Evolutionary conservation across 2,888 invertebrate genomes (phyloP).

Genomic region (Caenorhabditis sp.): DNA sequence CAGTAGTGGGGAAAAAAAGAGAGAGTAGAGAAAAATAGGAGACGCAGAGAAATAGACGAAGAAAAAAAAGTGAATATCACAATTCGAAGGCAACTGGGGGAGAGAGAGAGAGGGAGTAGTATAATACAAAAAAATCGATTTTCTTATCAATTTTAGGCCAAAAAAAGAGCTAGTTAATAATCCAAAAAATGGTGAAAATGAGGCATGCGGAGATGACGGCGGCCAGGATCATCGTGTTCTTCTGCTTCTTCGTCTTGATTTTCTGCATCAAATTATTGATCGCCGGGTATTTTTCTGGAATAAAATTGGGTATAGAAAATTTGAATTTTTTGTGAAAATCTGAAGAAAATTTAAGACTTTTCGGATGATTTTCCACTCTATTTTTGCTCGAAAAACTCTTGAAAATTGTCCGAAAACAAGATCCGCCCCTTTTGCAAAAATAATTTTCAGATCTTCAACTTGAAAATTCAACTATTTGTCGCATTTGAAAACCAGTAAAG

Average conservation of each 20-base stretch:
- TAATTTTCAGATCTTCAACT: too few relatives aligned
- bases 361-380: neutral
- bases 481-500: too few relatives aligned
- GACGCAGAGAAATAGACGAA: neutral
- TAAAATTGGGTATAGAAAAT: neutral
- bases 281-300: conserved; percentile 82
- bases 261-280: conserved; percentile 84
- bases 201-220: conserved; percentile 92
- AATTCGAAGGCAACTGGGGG: neutral
- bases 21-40: conserved; percentile 5
- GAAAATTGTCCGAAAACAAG: too few relatives aligned
- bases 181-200: conserved; percentile 83
- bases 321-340: neutral
- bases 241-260: conserved; percentile 94
- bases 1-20: neutral
- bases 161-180: conserved; percentile 63
- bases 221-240: conserved; percentile 95
- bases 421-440: too few relatives aligned
- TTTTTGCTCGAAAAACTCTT: too few relatives aligned
- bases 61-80: conserved; percentile 21
- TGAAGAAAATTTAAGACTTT: too few relatives aligned
- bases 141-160: conserved; percentile 20
- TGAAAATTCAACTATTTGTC: too few relatives aligned
- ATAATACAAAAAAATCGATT: conserved; percentile 21
- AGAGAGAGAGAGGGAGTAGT: neutral